These are phyloP conservation scores for Etheostoma perlongum DNA, from an alignment of 2,797 vertebrate species.

Conservation along the genomic window DNA sequence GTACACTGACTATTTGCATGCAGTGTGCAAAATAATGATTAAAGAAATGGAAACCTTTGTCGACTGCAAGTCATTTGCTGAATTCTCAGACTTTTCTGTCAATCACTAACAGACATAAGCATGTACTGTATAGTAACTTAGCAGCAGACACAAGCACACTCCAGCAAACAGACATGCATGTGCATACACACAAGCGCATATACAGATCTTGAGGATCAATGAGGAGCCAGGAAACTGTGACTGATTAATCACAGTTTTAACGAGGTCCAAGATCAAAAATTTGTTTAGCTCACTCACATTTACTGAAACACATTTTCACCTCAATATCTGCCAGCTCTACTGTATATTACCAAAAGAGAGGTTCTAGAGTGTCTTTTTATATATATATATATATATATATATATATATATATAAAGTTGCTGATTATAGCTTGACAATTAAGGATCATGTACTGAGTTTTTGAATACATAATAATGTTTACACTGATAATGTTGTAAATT, in stretches of 20 bases:
- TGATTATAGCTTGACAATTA: neutral
- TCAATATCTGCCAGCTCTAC: too few relatives aligned
- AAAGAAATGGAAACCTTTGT: too few relatives aligned
- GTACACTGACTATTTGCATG: too few relatives aligned
- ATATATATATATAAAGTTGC: neutral
- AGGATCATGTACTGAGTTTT: neutral
- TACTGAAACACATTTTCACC: neutral
- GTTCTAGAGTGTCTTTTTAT: too few relatives aligned
- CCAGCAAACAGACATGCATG: neutral
- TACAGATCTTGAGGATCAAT: constrained; percentile 11
- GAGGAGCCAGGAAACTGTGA: neutral
- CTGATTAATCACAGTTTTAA: constrained; percentile 20
- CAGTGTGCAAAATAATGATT: too few relatives aligned
- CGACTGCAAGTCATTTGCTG: neutral
- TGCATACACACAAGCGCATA: neutral
- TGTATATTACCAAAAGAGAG: too few relatives aligned
- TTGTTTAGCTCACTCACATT: constrained; percentile 8
- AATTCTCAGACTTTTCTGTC: neutral
- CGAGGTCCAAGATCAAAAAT: constrained; percentile 22
- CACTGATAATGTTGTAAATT: neutral
- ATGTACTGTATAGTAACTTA: neutral
- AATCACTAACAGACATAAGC: neutral
- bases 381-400: too few relatives aligned
- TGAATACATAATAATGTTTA: constrained; percentile 7
- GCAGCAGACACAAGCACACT: neutral